A percentile compares a stretch with the other conserved stretches of the same genome.
phyloP scores from a whole-genome alignment of 2,797 vertebrate genomes.

The Tolypeutes matacus region DNA sequence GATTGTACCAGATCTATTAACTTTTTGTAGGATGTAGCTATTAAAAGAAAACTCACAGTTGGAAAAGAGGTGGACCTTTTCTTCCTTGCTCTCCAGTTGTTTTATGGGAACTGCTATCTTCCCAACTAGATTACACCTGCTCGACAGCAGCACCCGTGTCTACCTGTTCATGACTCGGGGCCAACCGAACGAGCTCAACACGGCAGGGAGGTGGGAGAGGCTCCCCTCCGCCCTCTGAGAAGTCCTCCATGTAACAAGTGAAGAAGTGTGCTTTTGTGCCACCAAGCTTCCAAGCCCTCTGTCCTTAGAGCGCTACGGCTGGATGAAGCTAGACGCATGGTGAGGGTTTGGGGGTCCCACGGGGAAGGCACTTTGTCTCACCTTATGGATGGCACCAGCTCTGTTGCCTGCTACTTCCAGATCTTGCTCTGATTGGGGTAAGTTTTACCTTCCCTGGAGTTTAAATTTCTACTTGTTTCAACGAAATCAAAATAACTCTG shows the following conservation, averaged over 20 bases:
- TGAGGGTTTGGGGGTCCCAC: background rate
- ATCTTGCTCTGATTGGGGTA: background rate
- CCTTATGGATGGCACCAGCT: background rate
- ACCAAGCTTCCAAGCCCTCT: background rate
- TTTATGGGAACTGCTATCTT: background rate
- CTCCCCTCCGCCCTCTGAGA: background rate
- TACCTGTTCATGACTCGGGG: background rate
- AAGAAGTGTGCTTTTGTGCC: background rate
- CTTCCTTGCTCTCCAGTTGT: background rate
- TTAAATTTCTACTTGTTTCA: constrained; percentile 20
- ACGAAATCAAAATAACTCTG: constrained; percentile 8
- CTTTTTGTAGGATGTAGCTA: background rate
- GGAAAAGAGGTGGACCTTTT: background rate
- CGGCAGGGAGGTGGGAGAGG: background rate
- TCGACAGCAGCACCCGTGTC: background rate
- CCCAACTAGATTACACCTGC: background rate
- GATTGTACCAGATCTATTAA: background rate
- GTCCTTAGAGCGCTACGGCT: background rate
- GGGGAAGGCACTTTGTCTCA: background rate
- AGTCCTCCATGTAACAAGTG: background rate
- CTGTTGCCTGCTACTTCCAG: background rate
- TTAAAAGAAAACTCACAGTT: constrained; percentile 7
- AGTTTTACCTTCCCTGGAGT: background rate
- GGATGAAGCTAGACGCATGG: background rate
- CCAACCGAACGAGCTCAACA: background rate